Conservation (phyloP, 2,797 vertebrate species). For the Manis pentadactyla region DNA sequence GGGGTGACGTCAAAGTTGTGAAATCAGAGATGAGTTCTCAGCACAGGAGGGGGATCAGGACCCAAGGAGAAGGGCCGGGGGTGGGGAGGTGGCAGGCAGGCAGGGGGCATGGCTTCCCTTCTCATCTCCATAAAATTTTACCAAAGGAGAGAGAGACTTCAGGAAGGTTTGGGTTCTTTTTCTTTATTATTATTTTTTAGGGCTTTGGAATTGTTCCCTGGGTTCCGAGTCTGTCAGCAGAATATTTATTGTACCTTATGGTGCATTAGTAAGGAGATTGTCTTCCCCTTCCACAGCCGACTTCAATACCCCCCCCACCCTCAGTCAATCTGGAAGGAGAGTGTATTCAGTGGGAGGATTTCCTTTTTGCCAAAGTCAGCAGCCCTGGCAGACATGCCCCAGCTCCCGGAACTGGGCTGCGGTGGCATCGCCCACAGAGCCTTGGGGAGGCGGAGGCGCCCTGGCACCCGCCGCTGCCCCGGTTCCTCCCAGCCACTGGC, state of each 20-base stretch:
- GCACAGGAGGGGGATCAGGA: not conserved
- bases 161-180: not conserved
- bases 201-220: slow-evolving; percentile 64
- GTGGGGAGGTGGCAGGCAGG: too few species aligned
- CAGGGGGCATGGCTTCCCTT: not conserved
- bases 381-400: slow-evolving; percentile 4
- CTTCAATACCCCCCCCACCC: not conserved
- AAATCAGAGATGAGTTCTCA: not conserved
- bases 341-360: slow-evolving; percentile 64
- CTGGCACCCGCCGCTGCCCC: not conserved
- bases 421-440: not conserved
- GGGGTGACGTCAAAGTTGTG: not conserved
- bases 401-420: not conserved
- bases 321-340: slow-evolving; percentile 43
- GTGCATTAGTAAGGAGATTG: slow-evolving; percentile 72
- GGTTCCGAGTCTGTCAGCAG: slow-evolving; percentile 56
- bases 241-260: slow-evolving; percentile 73
- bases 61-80: slow-evolving; percentile 27
- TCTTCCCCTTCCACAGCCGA: slow-evolving; percentile 65
- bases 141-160: slow-evolving; percentile 63
- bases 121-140: slow-evolving; percentile 61
- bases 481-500: accelerated
- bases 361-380: slow-evolving; percentile 79
- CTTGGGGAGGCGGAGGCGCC: not conserved
- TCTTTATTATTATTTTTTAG: slow-evolving; percentile 33